Base-by-base conservation (phyloP, 2,888 invertebrate species). In the Cryptus viduatorius region DNA sequence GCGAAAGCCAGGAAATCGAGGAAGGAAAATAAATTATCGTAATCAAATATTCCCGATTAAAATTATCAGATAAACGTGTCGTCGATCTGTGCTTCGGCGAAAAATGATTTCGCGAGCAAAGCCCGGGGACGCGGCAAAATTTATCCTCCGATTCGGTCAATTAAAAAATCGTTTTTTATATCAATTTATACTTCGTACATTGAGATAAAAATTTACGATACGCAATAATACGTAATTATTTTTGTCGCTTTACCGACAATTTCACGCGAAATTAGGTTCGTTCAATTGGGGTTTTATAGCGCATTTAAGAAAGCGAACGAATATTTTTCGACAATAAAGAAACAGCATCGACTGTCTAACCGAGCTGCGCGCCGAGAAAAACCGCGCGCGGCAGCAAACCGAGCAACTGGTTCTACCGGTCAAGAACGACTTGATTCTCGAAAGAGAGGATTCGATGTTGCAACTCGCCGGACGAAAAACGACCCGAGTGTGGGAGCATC, bases 361-460 rank as follows among this genome's bases (percentile, higher is more conserved):
- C 37, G 37, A 2, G 37, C 37, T 37, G 37, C 37, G 37, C 5
- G 37, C 1, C 37, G 37, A 37, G 37, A 37, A 37, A 37, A 77
- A 68, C 44, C 24, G 65, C 65, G 50, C 37, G 76, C 67, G 56
- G 24, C 67, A 37, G 37, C 71, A 16, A 53, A 71, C 19, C 59
- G 46, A n/a, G 78, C 69, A 69, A 69, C 78, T 78, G 78, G 78
- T 78, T 78, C 78, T 69, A 78, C 78, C 78, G 69, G 78, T 69
- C 78, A 78, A 78, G 68, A 78, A 69, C 53, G 44, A 19, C 53
- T 46, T 53, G 68, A 59, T 56, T 68, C 61, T 78, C 29, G 61
- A 61, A 69, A 69, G 48, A 48, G 50, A 61, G 50, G 31, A 61
- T 78, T 78, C 31, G 59, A 68, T 31, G 56, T 77, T 59, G 56